These are phyloP conservation scores for Polydesmus complanatus DNA, from an alignment of 2,888 invertebrate species.

Conservation along the genomic window DNA sequence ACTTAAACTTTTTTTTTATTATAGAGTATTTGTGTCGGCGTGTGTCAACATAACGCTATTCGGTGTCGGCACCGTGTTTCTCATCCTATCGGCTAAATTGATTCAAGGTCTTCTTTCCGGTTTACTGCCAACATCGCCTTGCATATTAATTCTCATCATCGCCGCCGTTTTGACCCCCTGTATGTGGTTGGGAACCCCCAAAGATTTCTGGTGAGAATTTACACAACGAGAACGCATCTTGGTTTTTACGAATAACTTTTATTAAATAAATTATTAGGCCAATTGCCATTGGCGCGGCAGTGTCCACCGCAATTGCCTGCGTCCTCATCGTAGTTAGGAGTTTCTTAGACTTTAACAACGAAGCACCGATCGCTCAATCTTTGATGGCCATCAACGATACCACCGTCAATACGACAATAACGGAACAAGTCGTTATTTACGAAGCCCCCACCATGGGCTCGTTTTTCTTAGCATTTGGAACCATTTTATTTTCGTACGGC, in stretches of 20 bases:
- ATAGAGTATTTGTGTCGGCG: constrained; percentile 22
- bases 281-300: constrained; percentile 47
- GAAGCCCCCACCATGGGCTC: constrained; percentile 41
- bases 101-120: constrained; percentile 42
- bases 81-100: constrained; percentile 50
- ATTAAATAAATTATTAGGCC: constrained; percentile 35
- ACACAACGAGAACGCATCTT: neutral
- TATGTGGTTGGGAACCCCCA: constrained; percentile 52
- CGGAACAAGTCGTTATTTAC: neutral
- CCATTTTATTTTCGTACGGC: constrained; percentile 55
- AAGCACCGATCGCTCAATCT: neutral
- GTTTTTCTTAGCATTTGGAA: constrained; percentile 54
- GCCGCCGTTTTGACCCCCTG: constrained; percentile 45
- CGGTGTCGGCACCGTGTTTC: constrained; percentile 50
- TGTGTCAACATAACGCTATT: constrained; percentile 30
- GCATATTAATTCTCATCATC: constrained; percentile 49
- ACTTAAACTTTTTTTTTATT: constrained; percentile 1
- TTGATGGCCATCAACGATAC: neutral
- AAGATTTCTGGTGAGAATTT: constrained; percentile 49
- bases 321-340: constrained; percentile 48
- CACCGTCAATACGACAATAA: neutral
- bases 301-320: constrained; percentile 47
- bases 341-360: constrained; percentile 36
- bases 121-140: constrained; percentile 41
- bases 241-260: neutral